Evolutionary conservation across 2,888 invertebrate species (phyloP).

Genomic region (Helicoverpa assulta): DNA sequence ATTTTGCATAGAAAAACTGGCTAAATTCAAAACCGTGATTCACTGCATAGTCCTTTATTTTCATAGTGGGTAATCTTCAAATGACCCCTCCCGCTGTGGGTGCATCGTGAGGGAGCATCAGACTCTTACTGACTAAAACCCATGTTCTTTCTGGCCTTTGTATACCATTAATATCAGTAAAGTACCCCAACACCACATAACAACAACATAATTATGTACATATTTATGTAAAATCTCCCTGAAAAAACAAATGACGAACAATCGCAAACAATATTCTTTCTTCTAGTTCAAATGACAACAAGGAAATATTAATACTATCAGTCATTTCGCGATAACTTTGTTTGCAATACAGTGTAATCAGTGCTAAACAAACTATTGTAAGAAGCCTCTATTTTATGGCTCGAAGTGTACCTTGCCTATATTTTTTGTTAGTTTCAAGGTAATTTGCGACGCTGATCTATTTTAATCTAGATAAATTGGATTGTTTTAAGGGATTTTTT

Average conservation of each 20-base stretch:
- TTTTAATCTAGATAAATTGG: constrained; percentile 53
- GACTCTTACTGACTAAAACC: too few relatives aligned
- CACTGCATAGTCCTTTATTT: too few relatives aligned
- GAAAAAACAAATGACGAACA: constrained; percentile 1
- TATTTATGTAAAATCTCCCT: neutral
- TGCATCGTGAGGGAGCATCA: too few relatives aligned
- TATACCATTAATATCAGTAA: neutral
- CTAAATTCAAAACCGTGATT: too few relatives aligned
- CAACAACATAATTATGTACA: neutral
- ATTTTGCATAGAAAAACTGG: too few relatives aligned
- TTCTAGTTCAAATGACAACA: constrained; percentile 34
- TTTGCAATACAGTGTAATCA: constrained; percentile 53
- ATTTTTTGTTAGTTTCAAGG: constrained; percentile 49
- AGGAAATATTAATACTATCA: constrained; percentile 51
- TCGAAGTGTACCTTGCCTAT: constrained; percentile 36
- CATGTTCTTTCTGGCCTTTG: neutral
- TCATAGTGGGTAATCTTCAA: too few relatives aligned
- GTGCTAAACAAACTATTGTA: constrained; percentile 38
- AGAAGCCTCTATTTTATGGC: constrained; percentile 54
- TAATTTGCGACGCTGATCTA: constrained; percentile 42
- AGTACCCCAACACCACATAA: neutral
- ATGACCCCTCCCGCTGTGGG: too few relatives aligned
- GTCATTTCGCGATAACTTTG: constrained; percentile 45
- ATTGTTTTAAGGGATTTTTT: constrained; percentile 48
- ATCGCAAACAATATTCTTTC: constrained; percentile 36